Evolutionary conservation across 2,797 vertebrate genomes (phyloP), one percentile per base, ranked within the genome.

Genomic region (Crocidura indochinensis): DNA sequence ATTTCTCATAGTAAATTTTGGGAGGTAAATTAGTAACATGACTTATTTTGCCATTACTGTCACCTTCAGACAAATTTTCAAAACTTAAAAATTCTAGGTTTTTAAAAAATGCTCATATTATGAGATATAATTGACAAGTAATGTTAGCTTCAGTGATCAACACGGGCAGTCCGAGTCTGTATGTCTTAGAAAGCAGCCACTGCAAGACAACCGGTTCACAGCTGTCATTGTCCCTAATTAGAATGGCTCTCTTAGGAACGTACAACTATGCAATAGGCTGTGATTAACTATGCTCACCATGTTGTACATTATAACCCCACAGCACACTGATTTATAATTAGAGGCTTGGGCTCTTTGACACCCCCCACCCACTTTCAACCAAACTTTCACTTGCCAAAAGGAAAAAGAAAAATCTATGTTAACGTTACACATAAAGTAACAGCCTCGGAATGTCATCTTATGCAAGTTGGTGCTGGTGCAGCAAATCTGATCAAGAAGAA

Each of bases 341-440:
- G 19, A 71, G 4, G 31, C 44, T 44, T 71, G 31, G 38, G 24
- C 69, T 31, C 8, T 71, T 38, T 71, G 68, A 71, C 31, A 31
- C 31, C 20, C 8, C 24, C 24, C 31, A 24, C 31, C 29, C 29
- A 71, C 38, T 71, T 44, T 71, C 31, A 44, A 3, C 31, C 31
- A 38, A 38, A 38, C 19, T 69, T 69, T 5, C 65, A 67, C 67
- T 71, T 71, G 22, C 29, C 2, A 38, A 71, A 38, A 29, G 38
- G 19, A 71, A 71, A 38, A 69, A 62, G 17, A 7, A 24, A 22
- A 77, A 82, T 14, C 26, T 20, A 38, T 64, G 68, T 47, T 65
- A 84, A 79, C 56, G 38, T 46, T 64, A 46, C 65, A 88, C 47
- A 88, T 5, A 75, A 81, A 88, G 64, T 68, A 27, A 44, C 24